Evolutionary conservation across 2,113 vertebrate species (phyloP).

Genomic region (Varanus salvator): DNA sequence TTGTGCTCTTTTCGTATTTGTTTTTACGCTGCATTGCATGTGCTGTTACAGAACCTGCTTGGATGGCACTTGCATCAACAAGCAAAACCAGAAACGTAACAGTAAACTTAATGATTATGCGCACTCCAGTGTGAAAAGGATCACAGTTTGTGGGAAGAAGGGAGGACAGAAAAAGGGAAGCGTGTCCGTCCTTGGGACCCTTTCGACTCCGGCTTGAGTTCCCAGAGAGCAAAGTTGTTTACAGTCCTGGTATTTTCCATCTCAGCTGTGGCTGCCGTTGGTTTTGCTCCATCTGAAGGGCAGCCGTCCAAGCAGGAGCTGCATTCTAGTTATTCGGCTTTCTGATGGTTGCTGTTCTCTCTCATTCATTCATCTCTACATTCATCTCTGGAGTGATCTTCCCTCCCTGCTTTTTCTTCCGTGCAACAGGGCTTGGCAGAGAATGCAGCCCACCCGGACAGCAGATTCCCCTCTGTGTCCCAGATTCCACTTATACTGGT

Average conservation of each 20-base stretch:
- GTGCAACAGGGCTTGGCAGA: neutral
- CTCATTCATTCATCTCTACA: neutral
- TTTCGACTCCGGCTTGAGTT: neutral
- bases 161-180: neutral
- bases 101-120: too few species aligned
- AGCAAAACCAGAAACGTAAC: too few species aligned
- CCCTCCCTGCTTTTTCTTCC: slow-evolving; percentile 25
- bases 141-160: too few species aligned
- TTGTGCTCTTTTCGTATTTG: too few species aligned
- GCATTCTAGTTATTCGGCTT: neutral
- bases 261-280: slow-evolving; percentile 41
- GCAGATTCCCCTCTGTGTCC: neutral
- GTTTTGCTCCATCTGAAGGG: neutral
- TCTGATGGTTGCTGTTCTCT: neutral
- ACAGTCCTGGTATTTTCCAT: neutral
- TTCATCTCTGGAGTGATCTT: neutral
- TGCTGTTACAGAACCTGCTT: too few species aligned
- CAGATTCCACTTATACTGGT: neutral
- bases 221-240: neutral
- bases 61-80: too few species aligned
- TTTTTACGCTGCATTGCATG: too few species aligned
- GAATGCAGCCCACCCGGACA: slow-evolving; percentile 47
- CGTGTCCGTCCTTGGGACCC: neutral
- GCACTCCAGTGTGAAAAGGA: too few species aligned
- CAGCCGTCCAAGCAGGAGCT: neutral